phyloP scores from a whole-genome alignment of 2,888 invertebrate genomes.

The Pseudeuparius sepicola region DNA sequence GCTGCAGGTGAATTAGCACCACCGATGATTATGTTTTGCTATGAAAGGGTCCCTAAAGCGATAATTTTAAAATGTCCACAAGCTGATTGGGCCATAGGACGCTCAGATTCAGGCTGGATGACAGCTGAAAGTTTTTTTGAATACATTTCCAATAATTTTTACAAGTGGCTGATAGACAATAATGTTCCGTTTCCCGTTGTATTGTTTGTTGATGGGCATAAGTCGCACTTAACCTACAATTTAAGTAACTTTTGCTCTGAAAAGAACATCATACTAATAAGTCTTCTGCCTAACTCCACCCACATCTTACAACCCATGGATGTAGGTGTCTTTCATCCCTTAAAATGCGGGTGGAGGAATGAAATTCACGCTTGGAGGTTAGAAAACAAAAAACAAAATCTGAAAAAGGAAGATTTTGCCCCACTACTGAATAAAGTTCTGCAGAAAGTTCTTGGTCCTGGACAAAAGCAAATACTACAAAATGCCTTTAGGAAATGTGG shows the following conservation, averaged over 20 bases:
- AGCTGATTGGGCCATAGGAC: not conserved
- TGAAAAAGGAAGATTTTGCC: constrained; percentile 11
- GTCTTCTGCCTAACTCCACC: constrained; percentile 15
- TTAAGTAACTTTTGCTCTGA: constrained; percentile 17
- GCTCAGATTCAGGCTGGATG: constrained; percentile 2
- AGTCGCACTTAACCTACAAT: constrained; percentile 17
- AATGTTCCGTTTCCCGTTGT: constrained; percentile 14
- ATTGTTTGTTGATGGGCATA: constrained; percentile 16
- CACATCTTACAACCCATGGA: constrained; percentile 16
- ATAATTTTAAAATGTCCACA: constrained; percentile 13
- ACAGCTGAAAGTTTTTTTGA: constrained; percentile 1
- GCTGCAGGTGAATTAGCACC: constrained; percentile 17
- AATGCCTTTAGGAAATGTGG: constrained; percentile 19
- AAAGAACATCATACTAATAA: constrained; percentile 15
- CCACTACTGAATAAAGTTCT: constrained; percentile 1
- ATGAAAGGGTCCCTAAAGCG: constrained; percentile 13
- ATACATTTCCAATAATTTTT: constrained; percentile 2
- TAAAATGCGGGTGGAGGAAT: constrained; percentile 17
- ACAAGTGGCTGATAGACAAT: not conserved
- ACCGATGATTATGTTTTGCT: constrained; percentile 14
- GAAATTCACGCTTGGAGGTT: constrained; percentile 9
- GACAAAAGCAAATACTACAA: not conserved
- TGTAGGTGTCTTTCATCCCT: constrained; percentile 14
- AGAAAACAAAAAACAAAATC: constrained; percentile 4
- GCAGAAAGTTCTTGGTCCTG: constrained; percentile 3